A percentile compares a stretch with the other conserved stretches of the same genome.
Conservation (phyloP, 1,140 invertebrate genomes). For the Ridgeia piscesae region DNA sequence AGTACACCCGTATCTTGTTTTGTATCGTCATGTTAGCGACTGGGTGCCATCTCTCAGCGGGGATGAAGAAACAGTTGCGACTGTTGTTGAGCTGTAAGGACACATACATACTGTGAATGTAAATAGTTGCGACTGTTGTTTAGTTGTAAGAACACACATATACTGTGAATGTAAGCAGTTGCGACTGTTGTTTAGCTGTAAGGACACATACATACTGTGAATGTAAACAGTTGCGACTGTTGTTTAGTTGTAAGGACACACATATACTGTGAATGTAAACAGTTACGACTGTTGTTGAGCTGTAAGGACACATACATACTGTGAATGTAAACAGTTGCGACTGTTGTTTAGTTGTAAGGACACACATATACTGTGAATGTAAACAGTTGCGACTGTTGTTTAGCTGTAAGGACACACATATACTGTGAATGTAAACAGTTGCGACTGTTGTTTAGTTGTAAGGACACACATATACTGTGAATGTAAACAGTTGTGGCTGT, state of each 20-base stretch:
- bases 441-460: conserved; percentile 53
- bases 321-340: conserved; percentile 73
- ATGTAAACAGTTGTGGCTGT: conserved; percentile 74
- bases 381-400: conserved; percentile 73
- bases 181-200: conserved; percentile 53
- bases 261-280: conserved; percentile 62
- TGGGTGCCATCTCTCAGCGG: conserved; percentile 89
- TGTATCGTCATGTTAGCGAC: conserved; percentile 92
- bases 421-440: conserved; percentile 72
- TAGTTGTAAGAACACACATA: conserved; percentile 34
- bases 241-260: conserved; percentile 40
- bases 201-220: background rate
- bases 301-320: conserved; percentile 22
- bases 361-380: background rate
- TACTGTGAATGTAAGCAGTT: conserved; percentile 72
- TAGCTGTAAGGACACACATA: conserved; percentile 35
- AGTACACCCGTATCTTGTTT: background rate
- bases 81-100: conserved; percentile 44
- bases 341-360: conserved; percentile 44
- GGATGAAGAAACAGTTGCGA: conserved; percentile 86
- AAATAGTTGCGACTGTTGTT: conserved; percentile 61
- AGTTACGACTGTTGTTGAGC: conserved; percentile 65
- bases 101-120: background rate
- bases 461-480: background rate
- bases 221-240: conserved; percentile 74